phyloP scores from a whole-genome alignment of 64 coral and sea anemone genomes.

The Porites lutea region DNA sequence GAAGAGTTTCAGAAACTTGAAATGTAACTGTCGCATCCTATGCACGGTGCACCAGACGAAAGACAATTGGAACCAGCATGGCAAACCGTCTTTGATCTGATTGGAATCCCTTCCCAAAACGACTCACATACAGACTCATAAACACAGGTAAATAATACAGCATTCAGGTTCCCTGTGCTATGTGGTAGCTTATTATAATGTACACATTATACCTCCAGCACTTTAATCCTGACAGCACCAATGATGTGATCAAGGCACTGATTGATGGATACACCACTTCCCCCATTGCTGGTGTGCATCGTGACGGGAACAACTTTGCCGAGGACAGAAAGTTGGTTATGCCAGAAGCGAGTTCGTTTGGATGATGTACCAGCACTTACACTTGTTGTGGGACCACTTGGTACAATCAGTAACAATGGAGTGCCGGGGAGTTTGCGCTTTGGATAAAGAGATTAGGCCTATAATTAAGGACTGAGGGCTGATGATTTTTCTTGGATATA shows the following conservation, averaged over 20 bases:
- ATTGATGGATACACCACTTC: conserved; percentile 94
- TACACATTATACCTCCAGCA: conserved; percentile 80
- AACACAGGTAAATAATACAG: too few relatives aligned
- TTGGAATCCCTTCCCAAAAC: too few relatives aligned
- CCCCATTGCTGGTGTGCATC: conserved; percentile 98
- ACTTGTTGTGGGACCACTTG: conserved; percentile 98
- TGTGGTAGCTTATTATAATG: too few relatives aligned
- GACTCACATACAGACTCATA: too few relatives aligned
- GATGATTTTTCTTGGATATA: not conserved
- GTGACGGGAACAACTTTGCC: conserved; percentile 99
- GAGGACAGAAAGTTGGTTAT: conserved; percentile 94
- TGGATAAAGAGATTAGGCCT: not conserved
- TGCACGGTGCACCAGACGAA: too few relatives aligned
- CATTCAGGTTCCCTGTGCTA: too few relatives aligned
- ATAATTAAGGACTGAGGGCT: not conserved
- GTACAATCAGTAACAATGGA: conserved; percentile 92
- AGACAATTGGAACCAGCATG: too few relatives aligned
- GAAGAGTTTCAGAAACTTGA: too few relatives aligned
- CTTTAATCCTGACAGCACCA: conserved; percentile 96
- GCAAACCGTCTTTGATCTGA: too few relatives aligned
- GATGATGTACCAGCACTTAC: conserved; percentile 88
- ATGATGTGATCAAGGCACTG: conserved; percentile 99
- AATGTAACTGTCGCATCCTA: too few relatives aligned
- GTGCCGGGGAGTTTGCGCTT: conserved; percentile 96
- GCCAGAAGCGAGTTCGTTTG: conserved; percentile 97